Evolutionary conservation across 2,797 vertebrate genomes (phyloP).

Genomic region (Poecilia gillii): DNA sequence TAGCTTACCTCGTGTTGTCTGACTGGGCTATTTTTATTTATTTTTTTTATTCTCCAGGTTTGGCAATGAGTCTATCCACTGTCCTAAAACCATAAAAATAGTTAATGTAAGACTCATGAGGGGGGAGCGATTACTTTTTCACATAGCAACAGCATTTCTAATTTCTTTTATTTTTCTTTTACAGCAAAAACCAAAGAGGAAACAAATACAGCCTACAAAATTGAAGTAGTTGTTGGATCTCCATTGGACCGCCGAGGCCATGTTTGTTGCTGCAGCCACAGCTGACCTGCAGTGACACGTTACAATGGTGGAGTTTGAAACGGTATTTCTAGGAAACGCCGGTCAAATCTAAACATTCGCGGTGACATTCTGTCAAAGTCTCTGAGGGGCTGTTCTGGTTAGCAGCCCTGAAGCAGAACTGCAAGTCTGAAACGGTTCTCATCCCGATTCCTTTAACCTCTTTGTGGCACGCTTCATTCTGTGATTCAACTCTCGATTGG

Average conservation of each 20-base stretch:
- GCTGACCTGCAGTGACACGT: constrained; percentile 14
- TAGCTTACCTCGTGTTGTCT: neutral
- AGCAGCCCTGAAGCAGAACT: neutral
- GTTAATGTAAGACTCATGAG: neutral
- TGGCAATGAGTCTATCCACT: neutral
- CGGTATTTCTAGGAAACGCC: neutral
- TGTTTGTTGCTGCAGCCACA: neutral
- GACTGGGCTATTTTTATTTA: neutral
- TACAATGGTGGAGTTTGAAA: neutral
- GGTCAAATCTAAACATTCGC: neutral
- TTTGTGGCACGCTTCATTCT: neutral
- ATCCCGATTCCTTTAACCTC: neutral
- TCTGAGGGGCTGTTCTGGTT: neutral
- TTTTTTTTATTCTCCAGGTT: neutral
- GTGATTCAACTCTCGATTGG: neutral
- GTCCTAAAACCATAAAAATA: no score
- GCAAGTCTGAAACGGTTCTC: neutral
- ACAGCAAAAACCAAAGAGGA: neutral
- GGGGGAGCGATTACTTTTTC: neutral
- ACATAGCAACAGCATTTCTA: neutral
- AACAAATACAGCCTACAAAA: neutral
- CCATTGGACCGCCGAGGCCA: neutral
- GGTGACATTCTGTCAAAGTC: neutral
- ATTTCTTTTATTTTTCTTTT: neutral
- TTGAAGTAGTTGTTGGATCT: neutral